Evolutionary conservation across 2,888 invertebrate genomes (phyloP).

Genomic region (Lepidochrysops patricia): DNA sequence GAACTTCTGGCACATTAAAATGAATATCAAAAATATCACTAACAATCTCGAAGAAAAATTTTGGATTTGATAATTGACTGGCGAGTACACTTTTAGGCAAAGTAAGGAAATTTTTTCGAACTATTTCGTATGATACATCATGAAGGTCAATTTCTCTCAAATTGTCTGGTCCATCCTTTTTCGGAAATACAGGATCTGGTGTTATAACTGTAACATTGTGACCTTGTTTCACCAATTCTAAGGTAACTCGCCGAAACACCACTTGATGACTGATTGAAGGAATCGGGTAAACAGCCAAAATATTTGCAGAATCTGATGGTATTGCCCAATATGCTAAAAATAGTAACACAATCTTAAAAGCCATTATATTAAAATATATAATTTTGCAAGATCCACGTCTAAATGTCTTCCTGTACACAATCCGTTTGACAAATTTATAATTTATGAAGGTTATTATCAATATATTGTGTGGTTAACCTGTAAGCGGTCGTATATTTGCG

Average conservation of each 20-base stretch:
- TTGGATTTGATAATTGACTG: background rate
- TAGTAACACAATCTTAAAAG: background rate
- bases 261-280: slow-evolving; percentile 60
- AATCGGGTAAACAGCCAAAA: slow-evolving; percentile 41
- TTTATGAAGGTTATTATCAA: too few species aligned
- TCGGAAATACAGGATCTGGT: slow-evolving; percentile 40
- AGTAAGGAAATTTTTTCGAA: background rate
- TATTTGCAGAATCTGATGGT: slow-evolving; percentile 21
- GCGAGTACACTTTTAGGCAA: background rate
- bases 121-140: slow-evolving; percentile 30
- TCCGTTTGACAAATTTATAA: too few species aligned
- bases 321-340: background rate
- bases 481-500: too few species aligned
- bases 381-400: too few species aligned
- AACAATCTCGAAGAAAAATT: background rate
- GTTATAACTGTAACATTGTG: slow-evolving; percentile 55
- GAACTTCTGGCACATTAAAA: background rate
- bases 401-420: too few species aligned
- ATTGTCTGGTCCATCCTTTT: slow-evolving; percentile 35
- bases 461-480: too few species aligned
- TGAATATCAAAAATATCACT: background rate
- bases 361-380: background rate
- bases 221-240: slow-evolving; percentile 48
- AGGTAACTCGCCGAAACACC: slow-evolving; percentile 41
- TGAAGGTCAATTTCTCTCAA: slow-evolving; percentile 45